These are phyloP conservation scores for Onychorhynchus coronatus DNA, from an alignment of 2,113 vertebrate genomes.

Conservation along the genomic window DNA sequence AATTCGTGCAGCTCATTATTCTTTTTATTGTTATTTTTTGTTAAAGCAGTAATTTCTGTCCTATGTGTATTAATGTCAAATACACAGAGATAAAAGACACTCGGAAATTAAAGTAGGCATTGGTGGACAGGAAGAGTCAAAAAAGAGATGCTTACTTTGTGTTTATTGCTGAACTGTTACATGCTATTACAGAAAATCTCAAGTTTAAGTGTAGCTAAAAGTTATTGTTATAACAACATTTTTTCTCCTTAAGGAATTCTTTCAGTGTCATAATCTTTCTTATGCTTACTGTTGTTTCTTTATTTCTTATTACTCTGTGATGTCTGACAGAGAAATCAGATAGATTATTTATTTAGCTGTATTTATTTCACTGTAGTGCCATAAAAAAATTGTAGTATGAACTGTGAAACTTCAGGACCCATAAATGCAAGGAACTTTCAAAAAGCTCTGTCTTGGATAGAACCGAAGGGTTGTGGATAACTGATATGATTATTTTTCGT, in stretches of 20 bases:
- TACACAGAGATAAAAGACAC: not conserved
- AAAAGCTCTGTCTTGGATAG: not conserved
- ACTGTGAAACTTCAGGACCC: not conserved
- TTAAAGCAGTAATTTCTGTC: not conserved
- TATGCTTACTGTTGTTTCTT: not conserved
- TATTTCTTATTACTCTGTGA: not conserved
- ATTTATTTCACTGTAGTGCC: not conserved
- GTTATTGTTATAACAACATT: not conserved
- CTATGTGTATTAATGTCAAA: not conserved
- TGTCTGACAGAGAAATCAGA: not conserved
- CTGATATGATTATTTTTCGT: not conserved
- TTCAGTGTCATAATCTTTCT: not conserved
- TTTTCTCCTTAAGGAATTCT: not conserved
- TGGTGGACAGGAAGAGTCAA: not conserved
- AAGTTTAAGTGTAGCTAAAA: not conserved
- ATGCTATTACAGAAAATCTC: not conserved
- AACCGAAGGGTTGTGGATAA: not conserved
- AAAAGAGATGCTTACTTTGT: not conserved
- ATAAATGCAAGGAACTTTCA: not conserved
- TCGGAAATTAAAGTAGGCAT: not conserved
- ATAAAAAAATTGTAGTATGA: not conserved
- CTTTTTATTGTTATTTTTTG: not conserved
- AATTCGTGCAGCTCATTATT: not conserved
- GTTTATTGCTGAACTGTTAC: not conserved
- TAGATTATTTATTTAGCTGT: not conserved